Evolutionary conservation across 92 coral and sea anemone species (phyloP), one percentile per base, ranked within the genome.

Genomic region (Phenganax marumi): DNA sequence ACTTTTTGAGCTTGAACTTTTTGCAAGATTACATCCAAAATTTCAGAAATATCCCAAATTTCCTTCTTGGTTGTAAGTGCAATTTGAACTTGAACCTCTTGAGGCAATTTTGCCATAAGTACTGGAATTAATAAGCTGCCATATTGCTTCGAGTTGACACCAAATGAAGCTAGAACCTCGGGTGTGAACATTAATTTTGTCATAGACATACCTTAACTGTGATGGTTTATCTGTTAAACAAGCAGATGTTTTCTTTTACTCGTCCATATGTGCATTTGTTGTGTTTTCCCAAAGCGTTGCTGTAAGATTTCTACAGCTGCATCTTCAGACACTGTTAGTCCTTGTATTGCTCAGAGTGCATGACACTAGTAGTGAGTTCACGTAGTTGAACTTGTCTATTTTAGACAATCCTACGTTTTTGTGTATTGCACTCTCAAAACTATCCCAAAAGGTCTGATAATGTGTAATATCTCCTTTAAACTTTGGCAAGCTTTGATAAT

Each of bases 261-360:
- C 56, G 23, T 72, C 77, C 77, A 72, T 72, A 13, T 72, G 77
- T 26, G 77, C 77, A 3, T 72, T 72, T 72, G 77, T 24, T 72
- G 77, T 0, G 57, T 3, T 66, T 66, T 66, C 0, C 72, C 72
- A 25, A 66, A 66, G 12, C 72, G 49, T 11, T 66, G 72, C 6
- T 72, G 57, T 12, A 72, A 72, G n/a, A 72, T 72, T 72, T 72
- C 77, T 50, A 72, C 24, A n/a, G 77, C 77, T 10, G 25, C 57
- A 0, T 72, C 24, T 24, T 25, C 72, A 0, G 50, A 25, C n/a
- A 66, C 72, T 19, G 70, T 64, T 1, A 66, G 72, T 0, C 72
- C 72, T 1, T 23, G 72, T 1, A 66, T 9, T 23, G 72, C 72
- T 7, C 72, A 6, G 24, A 66, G 72, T 39, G 50, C 72, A 66